Evolutionary conservation across 2,888 invertebrate genomes (phyloP).

Genomic region (Adelognathus sp.): DNA sequence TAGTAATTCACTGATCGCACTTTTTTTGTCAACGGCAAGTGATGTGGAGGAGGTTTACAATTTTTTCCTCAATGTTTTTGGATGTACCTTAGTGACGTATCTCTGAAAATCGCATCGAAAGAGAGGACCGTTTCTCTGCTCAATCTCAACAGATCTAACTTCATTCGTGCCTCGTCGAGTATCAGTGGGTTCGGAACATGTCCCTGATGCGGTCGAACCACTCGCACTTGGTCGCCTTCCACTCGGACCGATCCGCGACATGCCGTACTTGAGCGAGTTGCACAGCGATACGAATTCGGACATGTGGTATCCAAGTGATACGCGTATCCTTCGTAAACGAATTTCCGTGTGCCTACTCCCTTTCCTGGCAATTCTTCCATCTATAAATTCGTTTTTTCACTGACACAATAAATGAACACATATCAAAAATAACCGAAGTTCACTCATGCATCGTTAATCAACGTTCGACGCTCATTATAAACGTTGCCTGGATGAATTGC

Average conservation of each 20-base stretch:
- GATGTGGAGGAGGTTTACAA: not conserved
- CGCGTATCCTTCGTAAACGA: not conserved
- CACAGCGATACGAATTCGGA: slow-evolving; percentile 7
- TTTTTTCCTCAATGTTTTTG: not conserved
- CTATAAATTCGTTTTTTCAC: not conserved
- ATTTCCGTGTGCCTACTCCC: not conserved
- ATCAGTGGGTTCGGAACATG: not conserved
- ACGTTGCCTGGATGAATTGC: no score
- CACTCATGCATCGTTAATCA: no score
- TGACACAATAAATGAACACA: no score
- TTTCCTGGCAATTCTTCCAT: slow-evolving; percentile 11
- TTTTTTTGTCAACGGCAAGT: no score
- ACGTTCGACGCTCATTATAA: no score
- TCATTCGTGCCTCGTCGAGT: not conserved
- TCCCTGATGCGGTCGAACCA: not conserved
- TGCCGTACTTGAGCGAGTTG: slow-evolving; percentile 18
- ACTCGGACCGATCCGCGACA: slow-evolving; percentile 42
- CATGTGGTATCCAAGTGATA: slow-evolving; percentile 8
- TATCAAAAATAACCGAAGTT: no score
- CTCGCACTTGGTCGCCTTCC: slow-evolving; percentile 36
- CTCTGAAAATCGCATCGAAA: not conserved
- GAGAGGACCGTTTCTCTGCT: not conserved
- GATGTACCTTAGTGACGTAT: not conserved
- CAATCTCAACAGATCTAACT: not conserved
- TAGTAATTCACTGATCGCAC: no score